Evolutionary conservation across 2,113 vertebrate genomes (phyloP).

Genomic region (Semnornis frantzii): DNA sequence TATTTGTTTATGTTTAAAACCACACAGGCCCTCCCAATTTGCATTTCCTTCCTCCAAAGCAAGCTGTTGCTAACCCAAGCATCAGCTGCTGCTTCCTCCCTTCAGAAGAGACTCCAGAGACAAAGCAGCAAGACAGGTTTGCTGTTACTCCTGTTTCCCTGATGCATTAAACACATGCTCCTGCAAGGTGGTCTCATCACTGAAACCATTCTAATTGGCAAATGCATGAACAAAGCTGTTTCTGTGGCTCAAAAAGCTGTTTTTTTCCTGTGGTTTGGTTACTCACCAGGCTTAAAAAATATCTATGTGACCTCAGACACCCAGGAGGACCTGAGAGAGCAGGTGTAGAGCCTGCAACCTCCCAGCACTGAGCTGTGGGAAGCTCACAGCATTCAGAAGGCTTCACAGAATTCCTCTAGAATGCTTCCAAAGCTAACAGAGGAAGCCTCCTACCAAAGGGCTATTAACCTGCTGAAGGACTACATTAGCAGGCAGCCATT

Average conservation of each 20-base stretch:
- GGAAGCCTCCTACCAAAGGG: neutral
- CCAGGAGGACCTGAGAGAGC: neutral
- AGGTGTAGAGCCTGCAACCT: neutral
- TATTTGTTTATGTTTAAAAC: neutral
- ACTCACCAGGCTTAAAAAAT: neutral
- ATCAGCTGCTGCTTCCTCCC: neutral
- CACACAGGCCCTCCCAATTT: fast-evolving
- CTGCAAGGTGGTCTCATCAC: neutral
- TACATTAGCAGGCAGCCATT: fast-evolving
- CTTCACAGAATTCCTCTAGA: neutral
- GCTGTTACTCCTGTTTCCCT: neutral
- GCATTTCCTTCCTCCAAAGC: neutral
- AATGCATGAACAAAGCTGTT: neutral
- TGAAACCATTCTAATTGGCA: neutral
- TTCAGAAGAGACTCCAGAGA: neutral
- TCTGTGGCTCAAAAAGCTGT: neutral
- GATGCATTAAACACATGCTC: neutral
- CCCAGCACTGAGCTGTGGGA: fast-evolving
- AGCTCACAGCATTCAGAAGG: neutral
- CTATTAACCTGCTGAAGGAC: neutral
- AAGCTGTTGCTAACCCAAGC: neutral
- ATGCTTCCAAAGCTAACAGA: neutral
- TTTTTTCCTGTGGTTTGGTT: neutral
- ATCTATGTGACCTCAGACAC: fast-evolving
- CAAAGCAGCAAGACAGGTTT: neutral